Percentiles rank a stretch among this genome's conserved stretches.
These are phyloP conservation scores for Cochlearius cochlearius DNA, from an alignment of 2,113 vertebrate species.

Conservation along the genomic window DNA sequence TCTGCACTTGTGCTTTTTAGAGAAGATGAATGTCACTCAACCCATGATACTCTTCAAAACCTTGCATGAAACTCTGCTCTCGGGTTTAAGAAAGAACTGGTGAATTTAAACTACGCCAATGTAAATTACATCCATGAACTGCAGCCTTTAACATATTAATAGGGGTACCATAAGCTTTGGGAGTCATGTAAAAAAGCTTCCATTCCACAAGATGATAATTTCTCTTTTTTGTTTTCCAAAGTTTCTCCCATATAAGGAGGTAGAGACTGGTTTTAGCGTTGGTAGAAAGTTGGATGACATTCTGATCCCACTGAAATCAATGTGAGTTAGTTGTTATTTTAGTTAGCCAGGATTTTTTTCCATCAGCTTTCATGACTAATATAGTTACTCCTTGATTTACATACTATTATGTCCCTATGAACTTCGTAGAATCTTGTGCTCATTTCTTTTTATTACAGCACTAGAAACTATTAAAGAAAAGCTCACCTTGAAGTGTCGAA, in stretches of 20 bases:
- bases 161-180: not conserved
- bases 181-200: not conserved
- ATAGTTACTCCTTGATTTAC: constrained; percentile 46
- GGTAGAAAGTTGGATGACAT: not conserved
- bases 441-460: constrained; percentile 54
- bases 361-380: not conserved
- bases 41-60: not conserved
- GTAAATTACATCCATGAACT: not conserved
- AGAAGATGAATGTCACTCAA: not conserved
- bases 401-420: constrained; percentile 38
- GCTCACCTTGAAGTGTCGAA: constrained; percentile 49
- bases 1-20: not conserved
- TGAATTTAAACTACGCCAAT: not conserved
- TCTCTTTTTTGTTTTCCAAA: not conserved
- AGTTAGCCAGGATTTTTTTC: not conserved
- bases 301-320: not conserved
- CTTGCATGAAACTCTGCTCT: not conserved
- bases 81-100: not conserved
- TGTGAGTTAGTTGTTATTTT: not conserved
- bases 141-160: not conserved
- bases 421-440: constrained; percentile 22
- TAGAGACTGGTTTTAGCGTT: not conserved
- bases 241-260: not conserved
- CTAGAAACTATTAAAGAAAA: constrained; percentile 40
- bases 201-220: not conserved